A percentile compares a stretch with the other conserved stretches of the same genome.
Evolutionary conservation across 2,113 vertebrate genomes (phyloP).

Genomic region (Neotragus pygmaeus): DNA sequence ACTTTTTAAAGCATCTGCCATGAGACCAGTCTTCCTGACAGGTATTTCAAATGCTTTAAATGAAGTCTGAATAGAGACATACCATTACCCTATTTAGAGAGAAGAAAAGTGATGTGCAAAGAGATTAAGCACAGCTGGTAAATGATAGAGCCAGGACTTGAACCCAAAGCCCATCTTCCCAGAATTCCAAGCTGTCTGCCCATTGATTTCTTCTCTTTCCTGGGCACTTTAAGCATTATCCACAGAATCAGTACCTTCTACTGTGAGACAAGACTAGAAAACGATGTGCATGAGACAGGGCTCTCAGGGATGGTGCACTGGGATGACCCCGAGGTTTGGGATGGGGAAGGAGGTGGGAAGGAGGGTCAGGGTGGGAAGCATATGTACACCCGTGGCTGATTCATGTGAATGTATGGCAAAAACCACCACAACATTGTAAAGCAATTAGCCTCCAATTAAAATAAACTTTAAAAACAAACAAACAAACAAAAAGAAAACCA

Average conservation of each 20-base stretch:
- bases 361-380: background rate
- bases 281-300: background rate
- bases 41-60: background rate
- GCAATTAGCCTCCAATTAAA: background rate
- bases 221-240: background rate
- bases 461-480: background rate
- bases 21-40: background rate
- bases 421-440: background rate
- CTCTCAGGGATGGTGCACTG: background rate
- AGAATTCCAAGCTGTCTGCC: background rate
- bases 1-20: background rate
- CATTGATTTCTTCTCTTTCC: background rate
- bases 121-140: background rate
- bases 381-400: background rate
- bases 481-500: background rate
- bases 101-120: background rate
- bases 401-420: background rate
- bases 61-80: background rate
- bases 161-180: background rate
- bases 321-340: background rate
- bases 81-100: background rate
- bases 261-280: background rate
- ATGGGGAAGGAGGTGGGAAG: background rate
- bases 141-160: background rate
- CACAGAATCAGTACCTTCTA: background rate